Evolutionary conservation across 1,140 invertebrate species (phyloP).

Genomic region (Hylyphantes graminicola): DNA sequence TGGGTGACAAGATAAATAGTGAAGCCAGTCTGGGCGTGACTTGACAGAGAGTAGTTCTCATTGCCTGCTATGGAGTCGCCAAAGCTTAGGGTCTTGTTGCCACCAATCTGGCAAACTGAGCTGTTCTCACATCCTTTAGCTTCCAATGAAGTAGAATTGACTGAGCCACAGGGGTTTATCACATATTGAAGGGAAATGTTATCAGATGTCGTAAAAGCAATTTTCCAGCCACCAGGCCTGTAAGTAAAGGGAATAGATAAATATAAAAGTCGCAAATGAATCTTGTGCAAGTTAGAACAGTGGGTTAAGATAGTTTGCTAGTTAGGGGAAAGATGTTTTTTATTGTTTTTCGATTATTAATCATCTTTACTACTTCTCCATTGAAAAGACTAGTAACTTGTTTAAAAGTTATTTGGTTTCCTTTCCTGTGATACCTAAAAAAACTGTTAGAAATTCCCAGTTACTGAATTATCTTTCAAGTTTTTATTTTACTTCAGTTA

Average conservation of each 20-base stretch:
- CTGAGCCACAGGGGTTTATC: conserved; percentile 24
- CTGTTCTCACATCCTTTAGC: conserved; percentile 38
- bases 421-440: too few species aligned
- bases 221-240: conserved; percentile 43
- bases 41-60: conserved; percentile 7
- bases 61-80: conserved; percentile 18
- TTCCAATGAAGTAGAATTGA: background rate
- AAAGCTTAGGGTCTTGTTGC: conserved; percentile 26
- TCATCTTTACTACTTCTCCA: too few species aligned
- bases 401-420: too few species aligned
- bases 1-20: conserved; percentile 27
- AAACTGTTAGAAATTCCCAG: too few species aligned
- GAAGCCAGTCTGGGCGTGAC: conserved; percentile 1
- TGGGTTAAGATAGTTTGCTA: too few species aligned
- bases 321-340: too few species aligned
- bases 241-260: background rate
- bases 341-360: too few species aligned
- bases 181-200: conserved; percentile 5
- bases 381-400: too few species aligned
- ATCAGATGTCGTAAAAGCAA: conserved; percentile 24
- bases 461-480: too few species aligned
- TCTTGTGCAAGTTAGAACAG: too few species aligned
- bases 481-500: too few species aligned
- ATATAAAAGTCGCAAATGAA: background rate
- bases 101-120: conserved; percentile 27